Percentiles rank a stretch among this genome's conserved stretches.
Conservation (phyloP, 2,888 invertebrate species). For the Eristalis pertinax region DNA sequence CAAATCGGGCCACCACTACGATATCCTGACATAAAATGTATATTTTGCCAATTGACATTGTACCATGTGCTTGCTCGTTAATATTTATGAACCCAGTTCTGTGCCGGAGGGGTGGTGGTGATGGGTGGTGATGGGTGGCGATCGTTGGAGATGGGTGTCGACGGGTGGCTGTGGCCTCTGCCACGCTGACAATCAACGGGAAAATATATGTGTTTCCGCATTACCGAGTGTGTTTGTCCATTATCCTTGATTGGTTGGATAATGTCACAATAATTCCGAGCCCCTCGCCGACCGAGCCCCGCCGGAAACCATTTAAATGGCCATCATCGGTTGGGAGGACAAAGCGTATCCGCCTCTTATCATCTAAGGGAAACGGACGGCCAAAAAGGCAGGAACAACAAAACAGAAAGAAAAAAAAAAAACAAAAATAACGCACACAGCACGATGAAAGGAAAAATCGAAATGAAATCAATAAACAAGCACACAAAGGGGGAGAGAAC, state of each 20-base stretch:
- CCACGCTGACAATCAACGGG: constrained; percentile 46
- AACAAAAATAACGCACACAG: too few relatives aligned
- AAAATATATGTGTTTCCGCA: constrained; percentile 63
- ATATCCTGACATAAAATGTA: constrained; percentile 45
- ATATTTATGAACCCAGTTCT: constrained; percentile 65
- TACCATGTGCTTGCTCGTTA: constrained; percentile 63
- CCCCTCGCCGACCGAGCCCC: constrained; percentile 5
- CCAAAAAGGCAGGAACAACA: neutral
- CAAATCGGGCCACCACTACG: constrained; percentile 34
- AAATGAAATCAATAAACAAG: constrained; percentile 63
- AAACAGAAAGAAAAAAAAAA: neutral
- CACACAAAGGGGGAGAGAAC: constrained; percentile 41
- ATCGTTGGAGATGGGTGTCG: too few relatives aligned
- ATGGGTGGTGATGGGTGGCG: too few relatives aligned
- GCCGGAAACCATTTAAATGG: constrained; percentile 65
- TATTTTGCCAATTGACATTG: constrained; percentile 67
- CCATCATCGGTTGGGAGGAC: constrained; percentile 55
- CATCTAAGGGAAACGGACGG: neutral
- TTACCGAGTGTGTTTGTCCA: constrained; percentile 68
- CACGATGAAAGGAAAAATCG: neutral
- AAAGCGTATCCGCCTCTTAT: constrained; percentile 31
- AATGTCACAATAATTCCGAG: constrained; percentile 64
- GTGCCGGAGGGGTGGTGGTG: too few relatives aligned
- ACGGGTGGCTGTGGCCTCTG: neutral
- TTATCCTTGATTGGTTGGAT: constrained; percentile 71